Conservation (phyloP, 2,113 vertebrate genomes). For the Morone chrysops region DNA sequence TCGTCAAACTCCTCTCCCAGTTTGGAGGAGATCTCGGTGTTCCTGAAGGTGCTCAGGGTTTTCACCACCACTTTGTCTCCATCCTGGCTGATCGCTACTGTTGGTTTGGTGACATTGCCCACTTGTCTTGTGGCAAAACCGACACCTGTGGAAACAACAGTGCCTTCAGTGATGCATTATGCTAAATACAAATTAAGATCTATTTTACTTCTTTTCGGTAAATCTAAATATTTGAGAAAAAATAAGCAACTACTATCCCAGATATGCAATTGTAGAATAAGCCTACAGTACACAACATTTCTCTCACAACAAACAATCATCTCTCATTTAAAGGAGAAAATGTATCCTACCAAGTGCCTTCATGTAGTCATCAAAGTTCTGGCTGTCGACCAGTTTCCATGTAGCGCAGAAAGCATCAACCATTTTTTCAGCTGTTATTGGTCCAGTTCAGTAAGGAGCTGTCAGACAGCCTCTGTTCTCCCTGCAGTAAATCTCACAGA, state of each 20-base stretch:
- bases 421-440: conserved; percentile 82
- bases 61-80: conserved; percentile 91
- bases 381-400: conserved; percentile 95
- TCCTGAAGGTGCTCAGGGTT: conserved; percentile 96
- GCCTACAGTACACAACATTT: neutral
- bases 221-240: neutral
- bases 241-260: neutral
- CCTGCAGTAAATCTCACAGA: conserved; percentile 7
- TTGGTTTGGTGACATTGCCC: conserved; percentile 96
- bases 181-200: neutral
- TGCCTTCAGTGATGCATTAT: neutral
- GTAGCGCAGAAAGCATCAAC: conserved; percentile 95
- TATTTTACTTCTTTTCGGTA: neutral
- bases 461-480: neutral
- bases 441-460: conserved; percentile 4
- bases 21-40: conserved; percentile 92
- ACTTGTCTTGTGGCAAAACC: conserved; percentile 95
- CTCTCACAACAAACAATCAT: neutral
- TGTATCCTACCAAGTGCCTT: conserved; percentile 89
- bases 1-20: conserved; percentile 98
- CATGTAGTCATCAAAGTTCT: conserved; percentile 99
- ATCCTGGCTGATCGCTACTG: conserved; percentile 91
- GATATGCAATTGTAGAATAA: neutral
- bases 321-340: neutral
- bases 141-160: conserved; percentile 85